These are phyloP conservation scores for Poeciliopsis infans DNA, from an alignment of 2,797 vertebrate genomes.

Conservation along the genomic window DNA sequence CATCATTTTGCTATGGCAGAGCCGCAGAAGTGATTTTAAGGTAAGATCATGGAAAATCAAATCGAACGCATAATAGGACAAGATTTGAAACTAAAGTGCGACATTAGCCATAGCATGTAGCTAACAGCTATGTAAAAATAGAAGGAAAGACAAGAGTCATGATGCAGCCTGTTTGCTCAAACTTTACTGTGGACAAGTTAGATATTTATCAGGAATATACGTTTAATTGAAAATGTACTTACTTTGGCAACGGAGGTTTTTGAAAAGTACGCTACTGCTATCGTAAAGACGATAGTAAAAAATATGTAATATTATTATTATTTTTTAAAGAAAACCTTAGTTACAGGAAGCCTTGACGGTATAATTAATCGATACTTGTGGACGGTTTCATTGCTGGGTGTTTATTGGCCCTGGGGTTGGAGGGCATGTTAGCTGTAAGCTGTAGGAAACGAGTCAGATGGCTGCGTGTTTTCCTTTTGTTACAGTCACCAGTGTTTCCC, in stretches of 20 bases:
- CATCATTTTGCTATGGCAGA: not conserved
- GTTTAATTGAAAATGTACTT: not conserved
- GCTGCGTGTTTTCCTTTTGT: conserved; percentile 55
- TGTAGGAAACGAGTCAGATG: not conserved
- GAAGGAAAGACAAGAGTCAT: not conserved
- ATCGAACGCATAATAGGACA: not conserved
- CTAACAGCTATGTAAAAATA: not conserved
- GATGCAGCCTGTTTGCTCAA: not conserved
- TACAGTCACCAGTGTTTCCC: conserved; percentile 45
- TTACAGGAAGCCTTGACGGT: not conserved
- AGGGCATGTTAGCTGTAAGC: not conserved
- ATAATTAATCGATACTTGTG: not conserved
- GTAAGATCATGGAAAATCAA: conserved; percentile 20
- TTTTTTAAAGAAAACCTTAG: not conserved
- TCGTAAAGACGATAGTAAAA: not conserved
- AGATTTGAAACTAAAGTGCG: not conserved
- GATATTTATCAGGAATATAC: not conserved
- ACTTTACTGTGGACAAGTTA: not conserved
- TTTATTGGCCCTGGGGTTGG: not conserved
- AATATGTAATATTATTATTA: too few relatives aligned
- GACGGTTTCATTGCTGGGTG: not conserved
- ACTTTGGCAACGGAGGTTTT: not conserved
- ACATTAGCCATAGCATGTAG: not conserved
- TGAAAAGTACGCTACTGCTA: not conserved
- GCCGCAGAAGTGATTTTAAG: not conserved